A percentile compares a stretch with the other conserved stretches of the same genome.
Evolutionary conservation across 2,888 invertebrate species (phyloP).

Genomic region (Netelia inedita): DNA sequence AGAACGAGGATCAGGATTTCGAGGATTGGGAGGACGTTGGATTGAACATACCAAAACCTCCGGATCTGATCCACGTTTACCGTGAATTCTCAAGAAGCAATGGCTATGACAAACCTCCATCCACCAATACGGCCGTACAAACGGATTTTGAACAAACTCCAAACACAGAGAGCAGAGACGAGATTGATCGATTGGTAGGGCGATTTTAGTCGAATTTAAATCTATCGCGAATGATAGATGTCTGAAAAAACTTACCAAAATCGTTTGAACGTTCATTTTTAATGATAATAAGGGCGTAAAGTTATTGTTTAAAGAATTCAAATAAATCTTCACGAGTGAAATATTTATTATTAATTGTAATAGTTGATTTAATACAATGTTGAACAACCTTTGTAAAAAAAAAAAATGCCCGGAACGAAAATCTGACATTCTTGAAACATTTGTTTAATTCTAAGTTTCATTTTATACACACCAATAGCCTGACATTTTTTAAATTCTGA

Average conservation of each 20-base stretch:
- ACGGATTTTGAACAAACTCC: constrained; percentile 74
- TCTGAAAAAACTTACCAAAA: too few relatives aligned
- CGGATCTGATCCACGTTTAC: constrained; percentile 90
- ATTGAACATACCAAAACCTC: constrained; percentile 93
- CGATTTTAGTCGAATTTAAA: neutral
- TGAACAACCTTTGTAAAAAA: too few relatives aligned
- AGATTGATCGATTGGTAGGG: constrained; percentile 75
- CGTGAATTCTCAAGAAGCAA: constrained; percentile 86
- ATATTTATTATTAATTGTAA: too few relatives aligned
- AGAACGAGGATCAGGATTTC: constrained; percentile 96
- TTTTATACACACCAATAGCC: neutral
- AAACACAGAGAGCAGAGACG: constrained; percentile 69
- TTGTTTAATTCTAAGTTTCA: too few relatives aligned
- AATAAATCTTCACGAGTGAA: too few relatives aligned
- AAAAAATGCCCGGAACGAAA: too few relatives aligned
- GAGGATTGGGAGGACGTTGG: constrained; percentile 98
- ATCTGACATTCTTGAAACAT: too few relatives aligned
- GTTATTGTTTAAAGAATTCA: too few relatives aligned
- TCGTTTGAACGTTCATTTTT: neutral
- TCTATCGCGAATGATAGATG: too few relatives aligned
- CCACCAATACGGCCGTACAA: constrained; percentile 83
- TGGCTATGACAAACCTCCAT: constrained; percentile 86
- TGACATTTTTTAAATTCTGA: neutral
- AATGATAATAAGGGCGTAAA: neutral
- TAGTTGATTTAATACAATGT: too few relatives aligned